Conservation (phyloP, 2,113 vertebrate genomes). For the Platichthys stellatus region DNA sequence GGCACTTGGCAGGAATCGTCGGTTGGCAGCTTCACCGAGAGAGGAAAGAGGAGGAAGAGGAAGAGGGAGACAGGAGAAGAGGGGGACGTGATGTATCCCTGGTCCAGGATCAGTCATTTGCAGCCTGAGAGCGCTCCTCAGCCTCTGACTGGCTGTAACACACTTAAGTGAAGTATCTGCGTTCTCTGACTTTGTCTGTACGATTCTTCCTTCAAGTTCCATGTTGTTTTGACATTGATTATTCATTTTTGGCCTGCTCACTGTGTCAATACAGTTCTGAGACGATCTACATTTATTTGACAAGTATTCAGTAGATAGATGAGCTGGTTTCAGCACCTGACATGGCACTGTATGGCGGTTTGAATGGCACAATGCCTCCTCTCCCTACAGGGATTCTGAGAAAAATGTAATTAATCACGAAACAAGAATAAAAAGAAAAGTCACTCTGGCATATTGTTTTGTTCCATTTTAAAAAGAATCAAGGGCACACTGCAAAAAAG, state of each 20-base stretch:
- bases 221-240: constrained; percentile 1
- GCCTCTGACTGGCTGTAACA: constrained; percentile 42
- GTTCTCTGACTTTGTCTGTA: constrained; percentile 30
- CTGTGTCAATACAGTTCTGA: not conserved
- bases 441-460: constrained; percentile 5
- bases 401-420: constrained; percentile 8
- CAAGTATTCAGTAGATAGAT: not conserved
- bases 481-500: constrained; percentile 10
- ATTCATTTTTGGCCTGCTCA: not conserved
- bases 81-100: constrained; percentile 49
- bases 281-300: not conserved
- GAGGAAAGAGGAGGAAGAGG: constrained; percentile 41
- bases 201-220: constrained; percentile 1
- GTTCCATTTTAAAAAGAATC: constrained; percentile 13
- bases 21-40: constrained; percentile 71
- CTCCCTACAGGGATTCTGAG: not conserved
- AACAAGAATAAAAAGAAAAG: constrained; percentile 9
- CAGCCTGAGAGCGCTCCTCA: constrained; percentile 60
- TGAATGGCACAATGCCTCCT: not conserved
- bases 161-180: constrained; percentile 51
- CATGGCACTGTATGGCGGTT: not conserved
- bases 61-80: constrained; percentile 32
- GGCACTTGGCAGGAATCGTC: constrained; percentile 70
- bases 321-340: not conserved
- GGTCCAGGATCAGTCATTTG: constrained; percentile 68